Evolutionary conservation across 37 sponge, comb jelly and placozoan species (phyloP), one percentile per base, ranked within the genome.

Genomic region (Oscarella lobularis): DNA sequence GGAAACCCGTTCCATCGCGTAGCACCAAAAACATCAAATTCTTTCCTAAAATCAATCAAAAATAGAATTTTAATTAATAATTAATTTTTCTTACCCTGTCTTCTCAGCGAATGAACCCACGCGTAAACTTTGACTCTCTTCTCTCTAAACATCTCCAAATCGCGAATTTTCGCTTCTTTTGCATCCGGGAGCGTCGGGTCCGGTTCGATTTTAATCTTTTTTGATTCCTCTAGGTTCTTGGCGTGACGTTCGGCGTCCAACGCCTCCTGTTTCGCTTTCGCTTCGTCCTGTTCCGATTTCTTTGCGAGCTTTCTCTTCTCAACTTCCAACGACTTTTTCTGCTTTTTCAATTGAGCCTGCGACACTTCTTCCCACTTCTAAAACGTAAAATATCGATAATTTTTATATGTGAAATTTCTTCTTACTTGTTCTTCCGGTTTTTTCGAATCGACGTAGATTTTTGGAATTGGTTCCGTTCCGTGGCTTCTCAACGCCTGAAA

Each of bases 1-100:
- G 78, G 38, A 83, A 81, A 0, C 99, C 99, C 6, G 95, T 94
- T 0, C 99, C 99, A 79, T 98, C 99, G 1, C 99, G 72, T n/a
- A 98, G 76, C 1, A 90, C 81, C 2, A 93, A 55, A 78, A 98
- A 98, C 67, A 90, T 84, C 76, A 97, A 77, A 27, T 67, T 72
- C 32, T 76, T 33, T 5, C 38, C 71, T 68, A 68, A 31, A 68
- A n/a, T n/a, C n/a, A n/a, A n/a, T n/a, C n/a, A n/a, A n/a, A n/a
- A n/a, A n/a, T n/a, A n/a, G n/a, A n/a, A n/a, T n/a, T n/a, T n/a
- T 48, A 48, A 27, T 48, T 48, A 48, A 27, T 48, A 27, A 48
- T 48, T 27, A 20, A 27, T 20, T 48, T 2, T 76, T 54, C 39
- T 82, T 82, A 0, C 94, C 89, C 76, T 98, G 99, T 48, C 89